These are phyloP conservation scores for Trichopoda pennipes DNA, from an alignment of 2,888 invertebrate species.

Conservation along the genomic window DNA sequence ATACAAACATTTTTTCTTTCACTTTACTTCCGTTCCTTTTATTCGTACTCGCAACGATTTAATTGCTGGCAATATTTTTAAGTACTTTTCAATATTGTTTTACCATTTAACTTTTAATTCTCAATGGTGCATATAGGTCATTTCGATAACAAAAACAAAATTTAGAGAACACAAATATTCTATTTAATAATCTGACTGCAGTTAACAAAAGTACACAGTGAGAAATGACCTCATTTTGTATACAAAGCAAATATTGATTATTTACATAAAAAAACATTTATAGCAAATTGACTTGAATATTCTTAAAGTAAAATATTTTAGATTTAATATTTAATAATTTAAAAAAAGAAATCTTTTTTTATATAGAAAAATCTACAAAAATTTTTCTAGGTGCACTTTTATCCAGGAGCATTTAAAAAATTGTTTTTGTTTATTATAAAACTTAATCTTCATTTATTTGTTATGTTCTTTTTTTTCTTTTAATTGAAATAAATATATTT, in stretches of 20 bases:
- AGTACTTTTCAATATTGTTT: slow-evolving; percentile 40
- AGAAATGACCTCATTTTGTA: slow-evolving; percentile 11
- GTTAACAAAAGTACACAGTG: background rate
- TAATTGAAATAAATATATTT: no score
- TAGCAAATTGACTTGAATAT: slow-evolving; percentile 24
- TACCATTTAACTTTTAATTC: slow-evolving; percentile 38
- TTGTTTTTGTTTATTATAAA: no score
- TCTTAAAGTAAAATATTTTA: background rate
- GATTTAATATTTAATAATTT: no score
- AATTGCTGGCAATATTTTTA: slow-evolving; percentile 18
- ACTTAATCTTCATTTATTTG: no score
- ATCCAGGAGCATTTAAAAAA: no score
- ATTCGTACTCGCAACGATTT: background rate
- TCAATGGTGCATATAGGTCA: slow-evolving; percentile 27
- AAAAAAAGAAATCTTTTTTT: no score
- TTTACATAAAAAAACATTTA: background rate
- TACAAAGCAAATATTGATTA: slow-evolving; percentile 17
- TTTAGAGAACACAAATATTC: background rate
- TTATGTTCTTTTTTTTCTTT: no score
- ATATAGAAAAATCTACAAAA: no score
- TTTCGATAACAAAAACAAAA: slow-evolving; percentile 11
- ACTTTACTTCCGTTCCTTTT: background rate
- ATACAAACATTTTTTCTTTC: background rate
- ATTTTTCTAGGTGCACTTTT: no score
- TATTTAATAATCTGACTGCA: slow-evolving; percentile 2